Percentiles rank a stretch among this genome's conserved stretches.
Conservation (phyloP, 2,797 vertebrate species). For the Podarcis siculus region DNA sequence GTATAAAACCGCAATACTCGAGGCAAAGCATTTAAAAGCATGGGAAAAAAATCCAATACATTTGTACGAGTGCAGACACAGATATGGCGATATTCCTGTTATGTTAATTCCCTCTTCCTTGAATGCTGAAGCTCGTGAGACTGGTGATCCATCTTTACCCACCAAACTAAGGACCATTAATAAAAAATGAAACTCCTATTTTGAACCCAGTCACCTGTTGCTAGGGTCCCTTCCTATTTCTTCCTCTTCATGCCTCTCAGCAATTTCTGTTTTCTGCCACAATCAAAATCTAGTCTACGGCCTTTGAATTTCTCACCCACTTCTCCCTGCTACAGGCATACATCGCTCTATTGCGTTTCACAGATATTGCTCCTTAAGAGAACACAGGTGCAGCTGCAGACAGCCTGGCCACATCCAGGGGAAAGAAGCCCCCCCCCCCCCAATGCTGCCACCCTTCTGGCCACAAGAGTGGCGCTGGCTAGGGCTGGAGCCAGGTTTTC, state of each 20-base stretch:
- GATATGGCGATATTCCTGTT: not conserved
- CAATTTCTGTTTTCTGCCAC: not conserved
- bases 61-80: not conserved
- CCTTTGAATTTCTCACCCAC: not conserved
- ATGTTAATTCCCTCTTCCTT: not conserved
- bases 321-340: too few relatives aligned
- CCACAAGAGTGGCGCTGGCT: too few relatives aligned
- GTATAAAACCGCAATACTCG: not conserved
- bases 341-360: too few relatives aligned
- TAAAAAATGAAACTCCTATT: not conserved
- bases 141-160: not conserved
- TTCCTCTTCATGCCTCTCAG: not conserved
- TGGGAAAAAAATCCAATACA: not conserved
- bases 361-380: too few relatives aligned
- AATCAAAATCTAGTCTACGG: not conserved
- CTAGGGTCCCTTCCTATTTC: not conserved
- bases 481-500: too few relatives aligned
- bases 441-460: too few relatives aligned
- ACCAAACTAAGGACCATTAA: not conserved
- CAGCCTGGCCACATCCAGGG: too few relatives aligned
- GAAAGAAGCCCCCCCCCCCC: too few relatives aligned
- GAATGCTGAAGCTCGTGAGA: not conserved
- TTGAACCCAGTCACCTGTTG: too few relatives aligned
- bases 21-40: not conserved
- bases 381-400: too few relatives aligned